Evolutionary conservation across 2,797 vertebrate genomes (phyloP).

Genomic region (Pantherophis vulpinus): DNA sequence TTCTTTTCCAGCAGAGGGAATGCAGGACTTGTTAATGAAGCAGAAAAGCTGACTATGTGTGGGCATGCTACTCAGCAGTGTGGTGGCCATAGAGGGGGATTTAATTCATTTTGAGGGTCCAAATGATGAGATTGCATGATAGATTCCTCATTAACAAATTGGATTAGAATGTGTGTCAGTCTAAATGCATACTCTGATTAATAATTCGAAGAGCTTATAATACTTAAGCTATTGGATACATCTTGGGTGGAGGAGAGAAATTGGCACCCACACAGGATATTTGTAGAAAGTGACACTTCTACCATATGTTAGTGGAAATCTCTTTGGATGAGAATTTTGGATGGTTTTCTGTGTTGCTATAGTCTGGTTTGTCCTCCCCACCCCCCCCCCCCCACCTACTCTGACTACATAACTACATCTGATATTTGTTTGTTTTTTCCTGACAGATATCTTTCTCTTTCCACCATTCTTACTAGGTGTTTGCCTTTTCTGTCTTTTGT

Average conservation of each 20-base stretch:
- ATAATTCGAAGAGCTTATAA: conserved; percentile 65
- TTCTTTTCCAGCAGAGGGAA: background rate
- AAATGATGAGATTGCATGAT: conserved; percentile 50
- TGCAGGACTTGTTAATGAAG: accelerated
- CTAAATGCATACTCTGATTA: conserved; percentile 66
- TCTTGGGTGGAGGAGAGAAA: conserved; percentile 68
- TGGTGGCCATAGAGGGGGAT: conserved; percentile 50
- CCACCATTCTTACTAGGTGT: conserved; percentile 4
- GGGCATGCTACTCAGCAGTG: background rate
- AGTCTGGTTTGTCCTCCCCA: conserved; percentile 65
- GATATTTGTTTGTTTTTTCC: conserved; percentile 44
- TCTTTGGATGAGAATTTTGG: conserved; percentile 69
- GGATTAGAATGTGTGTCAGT: conserved; percentile 66
- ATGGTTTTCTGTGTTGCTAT: conserved; percentile 64
- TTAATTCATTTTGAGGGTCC: conserved; percentile 60
- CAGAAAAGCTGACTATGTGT: accelerated
- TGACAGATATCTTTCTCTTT: conserved; percentile 53
- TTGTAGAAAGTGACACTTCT: conserved; percentile 71
- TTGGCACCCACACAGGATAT: conserved; percentile 67
- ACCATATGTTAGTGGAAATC: conserved; percentile 71
- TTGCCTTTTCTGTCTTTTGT: background rate
- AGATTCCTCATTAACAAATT: conserved; percentile 67
- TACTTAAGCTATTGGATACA: conserved; percentile 58
- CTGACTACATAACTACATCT: conserved; percentile 63
- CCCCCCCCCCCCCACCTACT: conserved; percentile 56